These are phyloP conservation scores for Magallana ariakensis DNA, from an alignment of 1,140 invertebrate genomes.

Conservation along the genomic window DNA sequence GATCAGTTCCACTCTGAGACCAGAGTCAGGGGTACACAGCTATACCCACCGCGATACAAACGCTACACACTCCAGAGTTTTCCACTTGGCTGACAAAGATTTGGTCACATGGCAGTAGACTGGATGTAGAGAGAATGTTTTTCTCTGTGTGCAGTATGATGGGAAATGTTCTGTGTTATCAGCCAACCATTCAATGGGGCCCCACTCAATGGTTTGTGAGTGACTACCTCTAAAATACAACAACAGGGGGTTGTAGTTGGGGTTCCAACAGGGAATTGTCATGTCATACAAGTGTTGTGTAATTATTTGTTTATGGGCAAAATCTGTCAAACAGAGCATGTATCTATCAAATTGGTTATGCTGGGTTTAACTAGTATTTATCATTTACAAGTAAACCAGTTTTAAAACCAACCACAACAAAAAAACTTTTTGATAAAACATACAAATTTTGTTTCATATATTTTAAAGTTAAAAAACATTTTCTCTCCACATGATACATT, in stretches of 20 bases:
- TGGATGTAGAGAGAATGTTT: constrained; percentile 36
- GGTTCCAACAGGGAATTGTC: constrained; percentile 3
- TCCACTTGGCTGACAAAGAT: constrained; percentile 35
- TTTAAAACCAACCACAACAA: too few relatives aligned
- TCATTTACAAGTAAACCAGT: too few relatives aligned
- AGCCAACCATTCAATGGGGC: constrained; percentile 26
- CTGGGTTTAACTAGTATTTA: too few relatives aligned
- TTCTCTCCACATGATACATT: not conserved
- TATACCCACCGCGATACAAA: constrained; percentile 5
- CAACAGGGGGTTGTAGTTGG: not conserved
- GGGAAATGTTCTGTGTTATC: constrained; percentile 25
- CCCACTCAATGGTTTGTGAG: constrained; percentile 21
- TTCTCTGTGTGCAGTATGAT: constrained; percentile 32
- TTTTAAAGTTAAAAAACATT: too few relatives aligned
- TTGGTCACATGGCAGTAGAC: constrained; percentile 28
- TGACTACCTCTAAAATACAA: constrained; percentile 30
- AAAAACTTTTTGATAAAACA: not conserved
- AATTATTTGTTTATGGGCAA: constrained; percentile 14
- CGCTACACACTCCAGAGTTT: constrained; percentile 24
- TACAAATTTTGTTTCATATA: not conserved
- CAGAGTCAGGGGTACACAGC: constrained; percentile 10
- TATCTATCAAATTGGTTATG: too few relatives aligned
- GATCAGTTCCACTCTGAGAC: constrained; percentile 16
- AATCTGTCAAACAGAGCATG: not conserved
- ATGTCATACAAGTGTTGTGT: constrained; percentile 32